These are phyloP conservation scores for Poeciliopsis prolifica DNA, from an alignment of 2,113 vertebrate species.

Conservation along the genomic window DNA sequence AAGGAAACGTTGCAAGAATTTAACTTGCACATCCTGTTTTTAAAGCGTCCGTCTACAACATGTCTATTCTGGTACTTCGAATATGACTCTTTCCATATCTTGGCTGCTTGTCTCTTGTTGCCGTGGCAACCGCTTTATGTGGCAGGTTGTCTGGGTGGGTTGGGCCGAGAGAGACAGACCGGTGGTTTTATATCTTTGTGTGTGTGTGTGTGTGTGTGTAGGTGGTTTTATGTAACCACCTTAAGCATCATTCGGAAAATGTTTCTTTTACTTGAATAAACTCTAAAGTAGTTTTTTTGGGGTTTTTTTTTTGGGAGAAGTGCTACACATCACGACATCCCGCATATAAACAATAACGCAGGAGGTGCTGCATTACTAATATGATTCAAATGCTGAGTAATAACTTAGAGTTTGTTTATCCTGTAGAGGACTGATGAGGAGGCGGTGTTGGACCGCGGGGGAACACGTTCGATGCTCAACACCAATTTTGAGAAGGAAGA, in stretches of 20 bases:
- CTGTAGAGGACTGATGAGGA: constrained; percentile 96
- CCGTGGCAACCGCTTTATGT: constrained; percentile 63
- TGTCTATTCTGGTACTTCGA: constrained; percentile 44
- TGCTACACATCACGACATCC: not conserved
- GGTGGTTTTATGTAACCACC: constrained; percentile 31
- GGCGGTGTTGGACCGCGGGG: constrained; percentile 94
- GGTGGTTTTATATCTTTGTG: not conserved
- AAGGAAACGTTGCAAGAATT: not conserved
- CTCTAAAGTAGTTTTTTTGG: not conserved
- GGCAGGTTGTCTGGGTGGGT: not conserved
- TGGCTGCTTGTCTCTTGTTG: constrained; percentile 50
- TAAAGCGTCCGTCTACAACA: constrained; percentile 46
- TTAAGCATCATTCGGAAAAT: constrained; percentile 30
- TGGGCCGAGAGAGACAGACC: not conserved
- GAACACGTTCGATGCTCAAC: constrained; percentile 97
- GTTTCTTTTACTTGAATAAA: constrained; percentile 7
- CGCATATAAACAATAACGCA: not conserved
- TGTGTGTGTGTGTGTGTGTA: not conserved
- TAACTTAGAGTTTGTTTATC: constrained; percentile 32
- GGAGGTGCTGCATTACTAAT: not conserved
- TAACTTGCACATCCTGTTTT: not conserved
- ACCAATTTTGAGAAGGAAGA: constrained; percentile 99
- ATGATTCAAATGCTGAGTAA: constrained; percentile 6
- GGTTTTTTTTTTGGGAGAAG: not conserved
- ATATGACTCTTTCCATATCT: constrained; percentile 36